A percentile compares a stretch with the other conserved stretches of the same genome.
Evolutionary conservation across 1,140 invertebrate genomes (phyloP).

Genomic region (Chymomyza costata): DNA sequence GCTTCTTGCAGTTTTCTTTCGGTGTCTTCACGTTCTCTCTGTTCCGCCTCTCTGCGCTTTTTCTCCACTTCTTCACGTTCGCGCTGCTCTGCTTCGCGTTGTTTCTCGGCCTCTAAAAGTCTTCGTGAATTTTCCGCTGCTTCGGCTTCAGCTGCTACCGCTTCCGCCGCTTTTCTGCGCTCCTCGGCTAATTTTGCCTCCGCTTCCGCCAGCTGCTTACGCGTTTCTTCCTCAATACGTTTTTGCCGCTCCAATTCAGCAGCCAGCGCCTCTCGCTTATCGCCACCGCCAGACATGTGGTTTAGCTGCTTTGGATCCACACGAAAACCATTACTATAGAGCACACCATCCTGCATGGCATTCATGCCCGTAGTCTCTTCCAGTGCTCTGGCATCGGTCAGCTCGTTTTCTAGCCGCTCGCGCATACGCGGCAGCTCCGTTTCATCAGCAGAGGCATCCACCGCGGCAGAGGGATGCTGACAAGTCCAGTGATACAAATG

Average conservation of each 20-base stretch:
- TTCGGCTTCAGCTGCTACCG: slow-evolving; percentile 20
- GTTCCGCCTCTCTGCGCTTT: slow-evolving; percentile 9
- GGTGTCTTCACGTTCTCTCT: slow-evolving; percentile 10
- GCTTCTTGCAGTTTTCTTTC: slow-evolving; percentile 2
- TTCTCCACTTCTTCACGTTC: slow-evolving; percentile 26
- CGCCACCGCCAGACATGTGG: slow-evolving; percentile 6
- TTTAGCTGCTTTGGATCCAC: slow-evolving; percentile 38
- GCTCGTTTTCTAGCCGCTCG: slow-evolving; percentile 43
- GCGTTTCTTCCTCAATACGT: slow-evolving; percentile 57
- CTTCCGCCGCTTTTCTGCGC: neutral
- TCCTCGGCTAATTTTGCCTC: slow-evolving; percentile 39
- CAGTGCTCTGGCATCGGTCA: slow-evolving; percentile 34
- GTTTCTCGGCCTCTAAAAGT: slow-evolving; percentile 28
- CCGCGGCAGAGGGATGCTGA: slow-evolving; percentile 28
- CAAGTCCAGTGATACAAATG: slow-evolving; percentile 63
- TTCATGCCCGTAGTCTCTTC: slow-evolving; percentile 42
- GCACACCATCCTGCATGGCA: slow-evolving; percentile 67
- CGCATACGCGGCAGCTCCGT: slow-evolving; percentile 48
- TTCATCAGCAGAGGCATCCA: slow-evolving; percentile 29
- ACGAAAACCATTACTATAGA: slow-evolving; percentile 62
- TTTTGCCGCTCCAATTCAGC: slow-evolving; percentile 52
- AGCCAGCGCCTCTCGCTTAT: slow-evolving; percentile 42
- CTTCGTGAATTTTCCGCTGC: slow-evolving; percentile 22
- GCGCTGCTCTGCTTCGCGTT: slow-evolving; percentile 4
- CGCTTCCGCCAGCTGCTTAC: slow-evolving; percentile 53